Evolutionary conservation across 2,113 vertebrate genomes (phyloP).

Genomic region (Chloebia gouldiae): DNA sequence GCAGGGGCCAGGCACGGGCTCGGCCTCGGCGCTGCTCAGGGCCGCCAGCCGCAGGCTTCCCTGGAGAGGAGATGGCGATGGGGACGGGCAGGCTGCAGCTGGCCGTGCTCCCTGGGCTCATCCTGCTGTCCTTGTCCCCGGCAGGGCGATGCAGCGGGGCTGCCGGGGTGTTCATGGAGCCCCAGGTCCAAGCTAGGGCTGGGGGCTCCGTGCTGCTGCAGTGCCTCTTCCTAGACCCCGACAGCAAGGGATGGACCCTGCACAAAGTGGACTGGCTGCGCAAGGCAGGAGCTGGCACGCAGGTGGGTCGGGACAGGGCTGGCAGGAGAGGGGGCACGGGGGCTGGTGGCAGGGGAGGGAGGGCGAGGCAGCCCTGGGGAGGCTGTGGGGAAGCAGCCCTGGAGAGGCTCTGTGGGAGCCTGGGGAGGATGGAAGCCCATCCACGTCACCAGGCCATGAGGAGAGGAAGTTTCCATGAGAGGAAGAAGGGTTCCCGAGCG

Average conservation of each 20-base stretch:
- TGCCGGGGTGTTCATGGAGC: neutral
- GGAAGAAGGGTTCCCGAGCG: fast-evolving
- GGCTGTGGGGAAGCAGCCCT: neutral
- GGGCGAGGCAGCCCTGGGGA: fast-evolving
- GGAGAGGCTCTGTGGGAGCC: neutral
- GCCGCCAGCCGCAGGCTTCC: neutral
- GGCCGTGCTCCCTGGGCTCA: neutral
- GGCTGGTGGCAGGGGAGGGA: fast-evolving
- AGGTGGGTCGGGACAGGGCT: neutral
- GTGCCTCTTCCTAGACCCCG: constrained; percentile 48
- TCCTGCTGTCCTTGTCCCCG: constrained; percentile 30
- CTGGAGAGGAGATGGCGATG: neutral
- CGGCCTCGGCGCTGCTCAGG: neutral
- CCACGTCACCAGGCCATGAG: fast-evolving
- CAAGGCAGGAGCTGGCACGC: neutral
- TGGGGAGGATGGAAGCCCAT: neutral
- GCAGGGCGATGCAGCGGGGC: neutral
- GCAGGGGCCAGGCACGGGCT: neutral
- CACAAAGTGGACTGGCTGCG: constrained; percentile 70
- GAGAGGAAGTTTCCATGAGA: neutral
- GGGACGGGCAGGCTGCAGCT: neutral
- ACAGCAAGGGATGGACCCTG: neutral
- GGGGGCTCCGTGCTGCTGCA: constrained; percentile 63
- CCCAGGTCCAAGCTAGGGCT: neutral
- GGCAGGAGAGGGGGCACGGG: fast-evolving